Evolutionary conservation across 2,797 vertebrate species (phyloP).

Genomic region (Pempheris klunzingeri): DNA sequence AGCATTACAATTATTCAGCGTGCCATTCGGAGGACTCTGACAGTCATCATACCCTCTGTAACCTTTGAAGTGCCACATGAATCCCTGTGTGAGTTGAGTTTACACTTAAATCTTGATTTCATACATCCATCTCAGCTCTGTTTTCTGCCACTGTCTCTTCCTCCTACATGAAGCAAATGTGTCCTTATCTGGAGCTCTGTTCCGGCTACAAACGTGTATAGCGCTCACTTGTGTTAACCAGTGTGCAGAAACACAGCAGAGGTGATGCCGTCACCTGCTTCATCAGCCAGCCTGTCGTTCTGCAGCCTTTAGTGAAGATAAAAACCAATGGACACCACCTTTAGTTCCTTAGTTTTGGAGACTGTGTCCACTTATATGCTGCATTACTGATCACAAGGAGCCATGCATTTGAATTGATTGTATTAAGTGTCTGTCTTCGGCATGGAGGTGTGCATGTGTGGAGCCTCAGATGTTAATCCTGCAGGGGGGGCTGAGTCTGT

Average conservation of each 20-base stretch:
- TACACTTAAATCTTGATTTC: conserved; percentile 32
- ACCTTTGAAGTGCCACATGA: conserved; percentile 75
- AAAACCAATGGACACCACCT: conserved; percentile 10
- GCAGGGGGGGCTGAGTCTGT: conserved; percentile 1
- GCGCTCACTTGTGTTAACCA: neutral
- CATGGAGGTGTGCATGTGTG: conserved; percentile 74
- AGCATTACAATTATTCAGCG: conserved; percentile 5
- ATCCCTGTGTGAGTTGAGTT: conserved; percentile 52
- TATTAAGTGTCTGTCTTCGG: conserved; percentile 66
- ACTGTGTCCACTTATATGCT: conserved; percentile 62
- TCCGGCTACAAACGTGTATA: conserved; percentile 6
- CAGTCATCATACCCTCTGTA: conserved; percentile 24
- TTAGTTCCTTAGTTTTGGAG: conserved; percentile 15
- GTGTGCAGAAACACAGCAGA: neutral
- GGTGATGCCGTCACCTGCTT: conserved; percentile 30
- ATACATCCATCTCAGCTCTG: conserved; percentile 35
- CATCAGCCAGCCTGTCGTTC: conserved; percentile 30
- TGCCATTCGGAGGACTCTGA: conserved; percentile 57
- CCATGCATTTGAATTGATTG: conserved; percentile 70
- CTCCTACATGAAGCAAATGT: conserved; percentile 34
- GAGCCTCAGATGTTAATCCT: conserved; percentile 31
- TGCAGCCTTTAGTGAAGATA: conserved; percentile 47
- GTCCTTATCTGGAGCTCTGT: conserved; percentile 36
- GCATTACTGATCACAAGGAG: conserved; percentile 69
- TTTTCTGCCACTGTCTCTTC: conserved; percentile 7